Evolutionary conservation across 2,888 invertebrate species (phyloP), one percentile per base, ranked within the genome.

Genomic region (Tanytarsus gracilentus): DNA sequence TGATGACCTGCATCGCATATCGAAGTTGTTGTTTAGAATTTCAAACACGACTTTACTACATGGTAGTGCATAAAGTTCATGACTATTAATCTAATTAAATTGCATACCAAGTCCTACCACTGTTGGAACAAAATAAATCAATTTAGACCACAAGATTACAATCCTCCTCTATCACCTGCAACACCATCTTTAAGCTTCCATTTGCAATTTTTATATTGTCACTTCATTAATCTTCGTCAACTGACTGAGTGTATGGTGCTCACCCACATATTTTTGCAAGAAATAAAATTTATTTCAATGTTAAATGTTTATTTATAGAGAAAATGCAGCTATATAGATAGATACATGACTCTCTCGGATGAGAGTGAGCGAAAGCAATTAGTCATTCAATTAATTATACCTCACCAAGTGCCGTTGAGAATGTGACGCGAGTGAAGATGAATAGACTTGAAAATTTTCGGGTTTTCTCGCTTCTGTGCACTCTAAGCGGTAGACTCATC

Each of bases 151-250:
- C 33, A 36, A n/a, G 16, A 39, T 18, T 39, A 39, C 44, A 3
- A 21, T 23, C 7, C 11, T 11, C 8, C 21, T 44, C 33, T 18
- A 44, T 44, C 44, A 44, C 44, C 44, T 44, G 44, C 16, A 23
- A 44, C 44, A 44, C n/a, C n/a, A n/a, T n/a, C n/a, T n/a, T n/a
- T n/a, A n/a, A n/a, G n/a, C n/a, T n/a, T n/a, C n/a, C n/a, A n/a
- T n/a, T n/a, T n/a, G n/a, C n/a, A n/a, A 27, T 55, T 25, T 55
- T 39, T 14, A 16, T 40, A 55, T 40, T 40, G 40, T 55, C 55
- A 55, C 55, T 55, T 58, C 58, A 58, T 58, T 58, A 58, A 58
- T 58, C 58, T 58, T 58, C 58, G 48, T 58, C 58, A 58, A n/a
- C n/a, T n/a, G n/a, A n/a, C n/a, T n/a, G n/a, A n/a, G n/a, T n/a